These are phyloP conservation scores for Girardinichthys multiradiatus DNA, from an alignment of 2,113 vertebrate genomes.

Conservation along the genomic window DNA sequence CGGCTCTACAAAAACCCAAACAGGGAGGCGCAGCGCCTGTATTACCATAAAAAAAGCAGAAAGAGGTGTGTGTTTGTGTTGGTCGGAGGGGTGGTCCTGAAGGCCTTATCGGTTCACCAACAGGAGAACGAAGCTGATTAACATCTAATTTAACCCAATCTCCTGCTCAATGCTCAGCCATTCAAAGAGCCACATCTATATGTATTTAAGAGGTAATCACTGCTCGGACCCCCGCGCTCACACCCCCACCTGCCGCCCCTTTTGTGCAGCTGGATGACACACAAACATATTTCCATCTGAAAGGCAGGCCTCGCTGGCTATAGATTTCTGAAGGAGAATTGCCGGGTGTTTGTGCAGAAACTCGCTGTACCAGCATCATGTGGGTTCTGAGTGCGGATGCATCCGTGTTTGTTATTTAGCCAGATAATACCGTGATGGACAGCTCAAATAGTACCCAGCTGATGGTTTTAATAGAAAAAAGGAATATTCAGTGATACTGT, in stretches of 20 bases:
- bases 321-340: constrained; percentile 68
- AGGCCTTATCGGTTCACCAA: constrained; percentile 78
- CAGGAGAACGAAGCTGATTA: constrained; percentile 82
- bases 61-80: constrained; percentile 25
- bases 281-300: constrained; percentile 84
- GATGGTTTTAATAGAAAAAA: neutral
- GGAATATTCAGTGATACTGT: neutral
- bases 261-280: constrained; percentile 65
- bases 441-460: neutral
- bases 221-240: constrained; percentile 44
- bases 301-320: constrained; percentile 68
- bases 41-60: constrained; percentile 75
- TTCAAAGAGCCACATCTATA: constrained; percentile 73
- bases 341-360: constrained; percentile 49
- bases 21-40: constrained; percentile 59
- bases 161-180: constrained; percentile 66
- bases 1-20: constrained; percentile 57
- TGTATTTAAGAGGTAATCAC: constrained; percentile 80
- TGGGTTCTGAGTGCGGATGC: constrained; percentile 21
- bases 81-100: constrained; percentile 60
- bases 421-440: constrained; percentile 7
- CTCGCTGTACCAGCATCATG: constrained; percentile 48
- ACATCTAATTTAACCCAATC: constrained; percentile 83
- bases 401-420: constrained; percentile 18
- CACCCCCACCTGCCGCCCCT: constrained; percentile 17